Base-by-base conservation (phyloP, 2,113 vertebrate genomes). In the Corythornis cristatus region DNA sequence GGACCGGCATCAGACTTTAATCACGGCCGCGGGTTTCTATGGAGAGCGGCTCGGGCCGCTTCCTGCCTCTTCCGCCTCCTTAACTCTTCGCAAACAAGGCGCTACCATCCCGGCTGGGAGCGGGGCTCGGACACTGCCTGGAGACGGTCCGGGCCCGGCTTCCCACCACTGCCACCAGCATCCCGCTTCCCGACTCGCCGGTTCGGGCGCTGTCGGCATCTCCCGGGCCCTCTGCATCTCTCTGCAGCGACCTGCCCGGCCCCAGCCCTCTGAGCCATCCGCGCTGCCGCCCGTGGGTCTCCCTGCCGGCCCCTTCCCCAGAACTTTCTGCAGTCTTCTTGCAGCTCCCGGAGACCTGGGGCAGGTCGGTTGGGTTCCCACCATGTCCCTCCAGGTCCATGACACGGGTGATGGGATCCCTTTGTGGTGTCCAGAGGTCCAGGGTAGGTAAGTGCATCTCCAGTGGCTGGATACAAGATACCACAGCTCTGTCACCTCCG, bases 1-100 rank as follows among this genome's bases (percentile, higher is more conserved):
- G 97, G 98, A 97, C 97, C 97, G 77, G 96, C 97, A 99, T 99
- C 98, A 97, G 98, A 97, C 98, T 98, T 98, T 98, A 98, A 98
- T 99, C 99, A 98, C 98, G 97, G 98, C 98, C 97, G 97, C 98
- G 97, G 97, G 98, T 99, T 98, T 98, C 98, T 98, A 98, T 98
- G 98, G 98, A 98, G 98, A 98, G 98, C 95, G 97, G 98, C 98
- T 98, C 98, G 98, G 98, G 98, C 95, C 98, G 98, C 98, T 98
- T 98, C 98, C 98, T 97, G 97, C 97, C 96, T 98, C 98, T 99
- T 99, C 98, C 97, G 98, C 98, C 98, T 98, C 97, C 98, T 98
- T 98, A 98, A 98, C 97, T 98, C 98, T 98, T 77, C 84, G 98
- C 98, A 99, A 99, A 99, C 98, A 99, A 92, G 92, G 93, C 71